phyloP scores from a whole-genome alignment of 2,888 invertebrate species.

The Molanna angustata region DNA sequence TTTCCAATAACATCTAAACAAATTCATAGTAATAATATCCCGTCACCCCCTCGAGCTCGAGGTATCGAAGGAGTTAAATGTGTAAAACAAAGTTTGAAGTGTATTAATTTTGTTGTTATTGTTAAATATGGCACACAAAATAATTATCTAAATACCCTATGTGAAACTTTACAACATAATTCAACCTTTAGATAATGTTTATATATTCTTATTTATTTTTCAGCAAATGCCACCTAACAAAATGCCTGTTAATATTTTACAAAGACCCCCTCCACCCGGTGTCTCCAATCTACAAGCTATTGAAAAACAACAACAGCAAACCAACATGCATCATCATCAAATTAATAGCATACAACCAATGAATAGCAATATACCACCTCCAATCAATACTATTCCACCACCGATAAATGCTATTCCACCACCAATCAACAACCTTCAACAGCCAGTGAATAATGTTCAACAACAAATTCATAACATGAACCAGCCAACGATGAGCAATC shows the following conservation, averaged over 20 bases:
- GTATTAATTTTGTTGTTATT: too few species aligned
- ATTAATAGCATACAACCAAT: slow-evolving; percentile 37
- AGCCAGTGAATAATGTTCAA: slow-evolving; percentile 6
- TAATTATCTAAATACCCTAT: too few species aligned
- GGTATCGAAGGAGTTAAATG: too few species aligned
- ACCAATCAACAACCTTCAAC: slow-evolving; percentile 12
- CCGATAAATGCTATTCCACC: slow-evolving; percentile 5
- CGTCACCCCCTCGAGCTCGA: too few species aligned
- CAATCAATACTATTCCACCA: background rate
- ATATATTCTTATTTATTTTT: background rate
- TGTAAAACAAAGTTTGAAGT: too few species aligned
- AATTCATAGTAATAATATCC: too few species aligned
- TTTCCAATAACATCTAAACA: too few species aligned
- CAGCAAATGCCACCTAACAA: slow-evolving; percentile 15
- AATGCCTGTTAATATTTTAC: slow-evolving; percentile 11
- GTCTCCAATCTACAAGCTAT: slow-evolving; percentile 20
- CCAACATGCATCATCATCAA: slow-evolving; percentile 31
- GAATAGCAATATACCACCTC: slow-evolving; percentile 12
- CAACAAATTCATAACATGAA: slow-evolving; percentile 25
- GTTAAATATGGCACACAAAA: too few species aligned
- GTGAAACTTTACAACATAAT: too few species aligned
- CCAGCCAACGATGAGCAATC: slow-evolving; percentile 20
- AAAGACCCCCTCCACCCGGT: slow-evolving; percentile 7
- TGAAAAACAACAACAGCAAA: slow-evolving; percentile 24
- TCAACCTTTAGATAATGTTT: background rate